These are phyloP conservation scores for Epinotia ramella DNA, from an alignment of 2,888 invertebrate species.

Conservation along the genomic window DNA sequence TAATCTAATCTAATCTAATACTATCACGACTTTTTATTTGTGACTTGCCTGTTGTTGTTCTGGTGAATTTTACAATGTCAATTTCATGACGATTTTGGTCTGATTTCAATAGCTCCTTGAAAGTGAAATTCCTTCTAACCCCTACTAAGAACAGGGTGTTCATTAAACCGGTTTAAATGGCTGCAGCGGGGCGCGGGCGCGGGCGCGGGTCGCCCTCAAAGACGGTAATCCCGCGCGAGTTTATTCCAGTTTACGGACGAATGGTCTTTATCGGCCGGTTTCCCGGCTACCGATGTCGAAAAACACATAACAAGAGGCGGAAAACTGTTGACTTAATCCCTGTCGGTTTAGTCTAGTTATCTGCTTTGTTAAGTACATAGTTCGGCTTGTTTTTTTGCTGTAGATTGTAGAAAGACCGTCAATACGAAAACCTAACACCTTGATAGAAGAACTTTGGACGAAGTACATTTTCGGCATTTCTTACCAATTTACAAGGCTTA, in stretches of 20 bases:
- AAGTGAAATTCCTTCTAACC: constrained; percentile 9
- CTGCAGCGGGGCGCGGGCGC: constrained; percentile 23
- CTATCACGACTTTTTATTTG: neutral
- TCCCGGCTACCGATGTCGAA: constrained; percentile 48
- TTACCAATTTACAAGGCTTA: no score
- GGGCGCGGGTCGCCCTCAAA: constrained; percentile 52
- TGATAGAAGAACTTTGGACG: no score
- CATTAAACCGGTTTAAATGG: constrained; percentile 37
- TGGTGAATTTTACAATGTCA: neutral
- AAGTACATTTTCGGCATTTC: no score
- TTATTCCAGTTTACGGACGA: constrained; percentile 63
- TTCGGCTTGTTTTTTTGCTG: neutral
- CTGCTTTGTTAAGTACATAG: neutral
- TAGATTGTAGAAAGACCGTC: no score
- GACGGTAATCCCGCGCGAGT: constrained; percentile 58
- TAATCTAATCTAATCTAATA: no score
- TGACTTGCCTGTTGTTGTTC: neutral
- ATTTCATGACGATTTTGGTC: neutral
- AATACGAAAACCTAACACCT: no score
- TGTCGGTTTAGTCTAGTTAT: neutral
- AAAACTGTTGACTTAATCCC: constrained; percentile 7
- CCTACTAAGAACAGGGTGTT: constrained; percentile 16
- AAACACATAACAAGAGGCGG: constrained; percentile 29
- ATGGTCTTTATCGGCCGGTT: constrained; percentile 56
- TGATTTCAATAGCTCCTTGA: constrained; percentile 11